Conservation (phyloP, 1,140 invertebrate species). For the Neodiprion virginianus region DNA sequence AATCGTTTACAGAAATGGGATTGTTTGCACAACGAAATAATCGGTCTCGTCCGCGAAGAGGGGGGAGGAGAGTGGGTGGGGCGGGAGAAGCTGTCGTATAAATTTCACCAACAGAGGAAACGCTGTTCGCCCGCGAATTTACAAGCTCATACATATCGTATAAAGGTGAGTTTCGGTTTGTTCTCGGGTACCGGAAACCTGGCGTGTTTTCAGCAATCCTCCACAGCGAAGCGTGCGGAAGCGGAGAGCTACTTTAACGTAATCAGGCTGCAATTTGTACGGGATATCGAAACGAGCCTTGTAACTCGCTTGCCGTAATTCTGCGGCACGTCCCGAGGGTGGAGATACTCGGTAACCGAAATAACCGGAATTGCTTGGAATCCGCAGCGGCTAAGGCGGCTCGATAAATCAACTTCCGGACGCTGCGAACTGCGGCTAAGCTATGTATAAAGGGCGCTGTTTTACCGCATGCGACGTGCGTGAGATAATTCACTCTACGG, state of each 20-base stretch:
- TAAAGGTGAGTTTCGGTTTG: too few relatives aligned
- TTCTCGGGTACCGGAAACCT: not conserved
- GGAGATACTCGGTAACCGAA: conserved; percentile 31
- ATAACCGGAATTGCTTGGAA: conserved; percentile 46
- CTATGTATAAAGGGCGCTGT: conserved; percentile 35
- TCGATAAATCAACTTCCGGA: conserved; percentile 47
- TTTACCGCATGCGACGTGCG: conserved; percentile 44
- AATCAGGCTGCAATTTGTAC: not conserved
- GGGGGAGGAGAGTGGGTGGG: not conserved
- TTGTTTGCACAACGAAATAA: not conserved
- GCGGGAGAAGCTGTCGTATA: too few relatives aligned
- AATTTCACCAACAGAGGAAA: too few relatives aligned
- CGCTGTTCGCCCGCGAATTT: too few relatives aligned
- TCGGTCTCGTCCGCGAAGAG: not conserved
- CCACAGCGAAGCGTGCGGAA: not conserved
- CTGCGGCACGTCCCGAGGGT: conserved; percentile 33
- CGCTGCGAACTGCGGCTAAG: conserved; percentile 46
- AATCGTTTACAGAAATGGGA: not conserved
- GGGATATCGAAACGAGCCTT: not conserved
- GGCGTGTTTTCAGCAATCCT: conserved; percentile 2
- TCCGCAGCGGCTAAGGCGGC: conserved; percentile 41
- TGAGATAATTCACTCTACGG: not conserved
- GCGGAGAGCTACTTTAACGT: not conserved
- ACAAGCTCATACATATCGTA: too few relatives aligned
- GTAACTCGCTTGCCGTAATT: not conserved